Evolutionary conservation across 2,797 vertebrate species (phyloP), one percentile per base, ranked within the genome.

Genomic region (Callimico goeldii): DNA sequence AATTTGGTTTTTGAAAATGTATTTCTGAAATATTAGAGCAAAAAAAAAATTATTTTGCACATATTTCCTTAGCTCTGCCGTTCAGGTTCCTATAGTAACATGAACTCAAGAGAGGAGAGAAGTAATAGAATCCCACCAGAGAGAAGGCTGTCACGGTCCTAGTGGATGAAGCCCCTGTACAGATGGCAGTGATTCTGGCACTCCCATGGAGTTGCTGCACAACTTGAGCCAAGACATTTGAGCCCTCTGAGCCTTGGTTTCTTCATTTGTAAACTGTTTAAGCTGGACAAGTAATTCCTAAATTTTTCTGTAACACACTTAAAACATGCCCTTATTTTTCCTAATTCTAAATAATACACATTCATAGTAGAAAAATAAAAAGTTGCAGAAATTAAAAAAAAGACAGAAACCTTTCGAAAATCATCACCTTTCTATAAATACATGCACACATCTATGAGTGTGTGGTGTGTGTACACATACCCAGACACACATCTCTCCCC

Each of bases 151-250:
- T 15, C 17, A n/a, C 15, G 26, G 33, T 9, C 5, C 7, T 14
- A 0, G 4, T 8, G 50, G 28, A 13, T 6, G 22, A 48, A 55
- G 24, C 1, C 17, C n/a, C 28, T 28, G 41, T 52, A 19, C 2
- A 24, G 17, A 13, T 8, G n/a, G 5, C 20, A 2, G 5, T 24
- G 41, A 15, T 12, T 12, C 28, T 64, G 43, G 5, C 28, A n/a
- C 22, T 57, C 20, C 83, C 15, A 3, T 14, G 19, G 22, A 41
- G 55, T 70, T 4, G 1, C 84, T 46, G 76, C 82, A 52, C 11
- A 90, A 14, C 20, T 76, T 88, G 85, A 85, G 52, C 75, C 72
- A 85, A 97, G 57, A 67, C 33, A 36, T 22, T 50, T 58, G 14
- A 46, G 15, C 7, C 2, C 87, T 1, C 10, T 46, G 4, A 39